Base-by-base conservation (phyloP, 2,113 vertebrate genomes). In the Bufo bufo region DNA sequence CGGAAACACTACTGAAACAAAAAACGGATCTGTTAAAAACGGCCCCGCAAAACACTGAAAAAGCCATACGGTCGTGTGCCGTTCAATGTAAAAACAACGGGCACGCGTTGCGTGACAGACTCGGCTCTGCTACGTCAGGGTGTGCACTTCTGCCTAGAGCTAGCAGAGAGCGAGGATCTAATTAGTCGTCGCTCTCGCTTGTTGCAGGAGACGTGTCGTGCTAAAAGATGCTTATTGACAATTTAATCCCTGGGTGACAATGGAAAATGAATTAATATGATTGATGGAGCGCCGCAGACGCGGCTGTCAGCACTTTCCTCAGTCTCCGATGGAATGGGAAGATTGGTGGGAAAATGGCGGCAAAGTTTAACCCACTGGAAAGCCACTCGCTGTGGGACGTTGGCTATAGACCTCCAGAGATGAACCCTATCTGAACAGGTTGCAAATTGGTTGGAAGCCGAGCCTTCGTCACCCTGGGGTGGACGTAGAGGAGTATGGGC, bases 251-350 rank as follows among this genome's bases (percentile, higher is more conserved):
- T 58, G 45, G 65, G 50, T 50, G 63, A 84, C 49, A 56, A 72
- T 33, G 47, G 66, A 84, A 56, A 72, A 84, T 69, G 82, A 84
- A 71, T 84, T 71, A 52, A 84, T 84, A 72, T 72, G 82, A 84
- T 72, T 52, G 82, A 72, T 72, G 43, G 61, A 17, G 63, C 13
- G 20, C 3, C 19, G 0, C 10, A 56, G 54, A 72, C 16, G 65
- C 2, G 82, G 20, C 82, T 72, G 82, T 71, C 82, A 56, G 82
- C 82, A 52, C 61, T 84, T 84, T 71, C 47, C 13, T 71, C 45
- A 12, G 14, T 82, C 54, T 82, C 5, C 59, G 59, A 49, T 43
- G 20, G 11, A 63, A 65, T 5, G 17, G 43, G 59, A n/a, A 61
- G 45, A 65, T 61, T 59, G 1, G 4, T 2, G 0, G n/a, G 19